These are phyloP conservation scores for Bombus cullumanus DNA, from an alignment of 1,140 invertebrate genomes.

Conservation along the genomic window DNA sequence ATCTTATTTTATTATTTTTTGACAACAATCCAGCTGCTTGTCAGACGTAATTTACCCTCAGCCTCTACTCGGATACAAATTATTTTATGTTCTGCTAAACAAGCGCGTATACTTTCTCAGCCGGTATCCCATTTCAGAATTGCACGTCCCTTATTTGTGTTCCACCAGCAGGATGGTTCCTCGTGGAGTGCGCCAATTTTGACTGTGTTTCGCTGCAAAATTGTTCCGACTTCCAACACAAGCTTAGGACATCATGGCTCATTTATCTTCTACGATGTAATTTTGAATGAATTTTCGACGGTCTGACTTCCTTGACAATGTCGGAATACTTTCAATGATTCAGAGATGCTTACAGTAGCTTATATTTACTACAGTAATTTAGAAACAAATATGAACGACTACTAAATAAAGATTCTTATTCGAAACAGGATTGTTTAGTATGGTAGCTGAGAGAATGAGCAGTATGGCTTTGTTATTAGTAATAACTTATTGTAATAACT, in stretches of 20 bases:
- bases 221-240: background rate
- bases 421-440: no score
- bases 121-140: background rate
- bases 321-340: background rate
- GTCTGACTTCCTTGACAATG: background rate
- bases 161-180: background rate
- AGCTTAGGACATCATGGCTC: background rate
- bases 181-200: background rate
- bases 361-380: background rate
- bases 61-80: background rate
- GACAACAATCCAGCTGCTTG: background rate
- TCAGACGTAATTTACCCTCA: background rate
- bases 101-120: background rate
- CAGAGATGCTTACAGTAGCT: background rate
- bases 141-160: slow-evolving; percentile 2
- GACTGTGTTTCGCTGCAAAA: background rate
- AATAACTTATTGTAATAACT: background rate
- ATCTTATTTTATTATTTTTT: background rate
- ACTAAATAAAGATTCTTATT: no score
- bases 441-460: background rate
- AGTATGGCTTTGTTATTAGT: no score
- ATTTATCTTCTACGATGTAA: background rate
- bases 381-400: background rate
- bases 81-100: slow-evolving; percentile 13
- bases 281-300: background rate